Conservation (phyloP, 2,113 vertebrate species). For the Scartelaos histophorus region DNA sequence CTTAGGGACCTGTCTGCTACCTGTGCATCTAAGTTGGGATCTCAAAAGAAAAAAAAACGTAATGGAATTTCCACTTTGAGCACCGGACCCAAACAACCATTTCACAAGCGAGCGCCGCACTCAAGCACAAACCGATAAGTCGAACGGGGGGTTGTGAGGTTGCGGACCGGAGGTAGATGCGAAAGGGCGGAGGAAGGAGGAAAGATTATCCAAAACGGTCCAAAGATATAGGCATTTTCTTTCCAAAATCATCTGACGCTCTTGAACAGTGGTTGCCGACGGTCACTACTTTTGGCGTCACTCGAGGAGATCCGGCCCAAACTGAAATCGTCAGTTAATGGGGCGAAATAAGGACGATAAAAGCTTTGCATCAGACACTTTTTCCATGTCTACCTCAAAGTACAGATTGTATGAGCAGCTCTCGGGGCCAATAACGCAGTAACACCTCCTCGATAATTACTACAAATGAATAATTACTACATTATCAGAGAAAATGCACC, state of each 20-base stretch:
- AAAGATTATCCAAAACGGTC: slow-evolving; percentile 69
- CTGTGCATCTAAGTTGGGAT: slow-evolving; percentile 56
- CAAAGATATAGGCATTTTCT: slow-evolving; percentile 69
- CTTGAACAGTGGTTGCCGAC: slow-evolving; percentile 60
- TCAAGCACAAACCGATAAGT: slow-evolving; percentile 67
- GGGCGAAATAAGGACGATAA: background rate
- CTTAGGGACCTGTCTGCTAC: slow-evolving; percentile 38
- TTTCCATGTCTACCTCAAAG: too few relatives aligned
- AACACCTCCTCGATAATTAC: too few relatives aligned
- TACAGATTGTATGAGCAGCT: too few relatives aligned
- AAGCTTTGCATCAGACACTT: too few relatives aligned
- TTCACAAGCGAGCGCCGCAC: slow-evolving; percentile 61
- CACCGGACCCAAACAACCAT: slow-evolving; percentile 58
- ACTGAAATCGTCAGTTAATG: slow-evolving; percentile 58
- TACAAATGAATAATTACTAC: too few relatives aligned
- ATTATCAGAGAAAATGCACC: too few relatives aligned
- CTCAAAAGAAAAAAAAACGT: slow-evolving; percentile 54
- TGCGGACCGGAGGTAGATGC: slow-evolving; percentile 41
- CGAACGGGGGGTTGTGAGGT: slow-evolving; percentile 61
- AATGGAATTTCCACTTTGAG: slow-evolving; percentile 62
- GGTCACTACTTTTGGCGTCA: slow-evolving; percentile 66
- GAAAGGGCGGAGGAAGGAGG: slow-evolving; percentile 24
- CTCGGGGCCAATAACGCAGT: too few relatives aligned
- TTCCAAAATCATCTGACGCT: slow-evolving; percentile 69
- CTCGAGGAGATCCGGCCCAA: slow-evolving; percentile 69